Evolutionary conservation across 2,797 vertebrate species (phyloP), one percentile per base, ranked within the genome.

Genomic region (Anomalospiza imberbis): DNA sequence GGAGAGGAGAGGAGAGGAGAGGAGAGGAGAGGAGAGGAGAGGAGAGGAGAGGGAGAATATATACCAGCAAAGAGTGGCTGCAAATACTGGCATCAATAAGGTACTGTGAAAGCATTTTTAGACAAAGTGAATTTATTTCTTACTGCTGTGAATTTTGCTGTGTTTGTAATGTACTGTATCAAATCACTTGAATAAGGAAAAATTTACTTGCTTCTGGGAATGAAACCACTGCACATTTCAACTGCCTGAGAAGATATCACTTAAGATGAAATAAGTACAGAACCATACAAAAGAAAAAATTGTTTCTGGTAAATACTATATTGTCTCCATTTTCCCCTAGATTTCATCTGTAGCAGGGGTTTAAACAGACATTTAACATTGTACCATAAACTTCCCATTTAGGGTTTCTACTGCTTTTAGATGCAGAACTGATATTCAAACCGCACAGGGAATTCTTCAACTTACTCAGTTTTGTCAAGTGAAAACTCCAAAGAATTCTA

Each of bases 111-210:
- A 85, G 29, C 31, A 72, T 66, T 29, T 89, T 74, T 91, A 77
- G 54, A 77, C 55, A 84, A 94, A 93, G 76, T 58, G 17, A 83
- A 85, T 85, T 13, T 75, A 88, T 81, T 74, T 88, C 57, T 79
- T 63, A 78, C 48, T 83, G 50, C 55, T 90, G 42, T 66, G 85
- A 55, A 89, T 88, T 95, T 94, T 94, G 81, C 86, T 94, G 77
- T 89, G 83, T 93, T 61, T 90, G 53, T 84, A 81, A 93, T 77
- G 73, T 74, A 77, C 70, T 78, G 17, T 77, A 58, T 68, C 54
- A 63, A 78, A 79, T 80, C 61, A 60, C 70, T 72, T 82, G 55
- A 94, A 81, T 74, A 95, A 85, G 76, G 57, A 93, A 89, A 80
- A 82, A 47, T 80, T 77, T 1, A 1, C 82, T 93, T 94, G 32